These are phyloP conservation scores for Planococcus citri DNA, from an alignment of 1,140 invertebrate species.

Conservation along the genomic window DNA sequence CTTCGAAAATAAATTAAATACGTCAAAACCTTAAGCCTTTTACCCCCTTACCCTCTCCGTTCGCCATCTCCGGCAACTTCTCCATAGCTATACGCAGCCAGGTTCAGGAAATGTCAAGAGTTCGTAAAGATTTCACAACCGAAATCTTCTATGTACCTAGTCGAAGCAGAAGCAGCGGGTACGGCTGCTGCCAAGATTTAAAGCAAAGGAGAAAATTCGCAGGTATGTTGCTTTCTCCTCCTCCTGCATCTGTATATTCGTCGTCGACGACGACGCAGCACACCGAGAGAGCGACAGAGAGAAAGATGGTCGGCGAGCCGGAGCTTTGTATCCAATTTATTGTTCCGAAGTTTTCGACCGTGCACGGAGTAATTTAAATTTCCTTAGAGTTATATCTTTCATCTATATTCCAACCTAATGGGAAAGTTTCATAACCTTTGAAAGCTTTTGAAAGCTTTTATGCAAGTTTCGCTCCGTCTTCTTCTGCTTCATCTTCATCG, in stretches of 20 bases:
- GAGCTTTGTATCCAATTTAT: constrained; percentile 14
- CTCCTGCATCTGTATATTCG: no score
- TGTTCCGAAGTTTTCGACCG: constrained; percentile 16
- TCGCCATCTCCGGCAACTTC: no score
- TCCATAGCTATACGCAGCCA: neutral
- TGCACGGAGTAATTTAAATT: constrained; percentile 20
- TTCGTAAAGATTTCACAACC: constrained; percentile 10
- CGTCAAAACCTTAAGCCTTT: constrained; percentile 18
- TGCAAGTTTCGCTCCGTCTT: neutral
- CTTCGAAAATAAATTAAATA: constrained; percentile 13
- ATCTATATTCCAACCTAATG: constrained; percentile 19
- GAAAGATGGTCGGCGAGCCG: neutral
- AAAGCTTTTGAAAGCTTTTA: constrained; percentile 20
- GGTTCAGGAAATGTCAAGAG: constrained; percentile 9
- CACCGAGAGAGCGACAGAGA: neutral
- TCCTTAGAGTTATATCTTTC: constrained; percentile 16
- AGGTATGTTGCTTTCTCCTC: neutral
- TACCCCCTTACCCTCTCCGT: no score
- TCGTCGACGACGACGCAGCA: neutral
- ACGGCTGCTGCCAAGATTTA: neutral
- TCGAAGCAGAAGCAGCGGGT: neutral
- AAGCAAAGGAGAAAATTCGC: constrained; percentile 11
- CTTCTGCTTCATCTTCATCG: neutral
- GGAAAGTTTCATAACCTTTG: constrained; percentile 18
- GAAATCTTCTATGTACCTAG: neutral